A percentile compares a stretch with the other conserved stretches of the same genome.
Evolutionary conservation across 92 coral and sea anemone genomes (phyloP).

Genomic region (Diadumene lineata): DNA sequence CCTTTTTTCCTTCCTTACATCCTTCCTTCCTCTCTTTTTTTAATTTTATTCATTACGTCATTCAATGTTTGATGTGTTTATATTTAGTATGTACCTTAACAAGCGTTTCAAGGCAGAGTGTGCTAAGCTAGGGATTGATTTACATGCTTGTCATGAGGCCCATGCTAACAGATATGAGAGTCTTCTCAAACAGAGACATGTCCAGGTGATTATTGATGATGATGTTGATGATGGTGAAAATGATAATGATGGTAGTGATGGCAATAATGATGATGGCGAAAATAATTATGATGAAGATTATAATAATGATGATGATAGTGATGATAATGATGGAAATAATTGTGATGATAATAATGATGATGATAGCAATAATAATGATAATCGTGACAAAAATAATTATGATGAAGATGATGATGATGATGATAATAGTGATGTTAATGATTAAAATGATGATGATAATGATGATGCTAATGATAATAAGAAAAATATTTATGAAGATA

Average conservation of each 20-base stretch:
- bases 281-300: not conserved
- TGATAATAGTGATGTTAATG: not conserved
- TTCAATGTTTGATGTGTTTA: not conserved
- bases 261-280: not conserved
- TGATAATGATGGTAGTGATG: not conserved
- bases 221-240: not conserved
- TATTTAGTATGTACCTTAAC: constrained; percentile 81
- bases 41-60: not conserved
- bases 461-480: no score
- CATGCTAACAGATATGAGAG: constrained; percentile 88
- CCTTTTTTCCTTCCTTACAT: not conserved
- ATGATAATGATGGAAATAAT: not conserved
- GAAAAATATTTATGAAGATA: no score
- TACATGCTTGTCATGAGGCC: constrained; percentile 67
- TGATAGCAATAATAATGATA: not conserved
- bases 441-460: not conserved
- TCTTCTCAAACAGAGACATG: constrained; percentile 93
- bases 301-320: not conserved
- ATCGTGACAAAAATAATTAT: not conserved
- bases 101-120: constrained; percentile 91
- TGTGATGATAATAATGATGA: not conserved
- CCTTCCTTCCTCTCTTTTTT: not conserved
- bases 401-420: not conserved
- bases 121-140: constrained; percentile 63
- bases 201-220: constrained; percentile 61